Base-by-base conservation (phyloP, 2,797 vertebrate species). In the Momotus momota region DNA sequence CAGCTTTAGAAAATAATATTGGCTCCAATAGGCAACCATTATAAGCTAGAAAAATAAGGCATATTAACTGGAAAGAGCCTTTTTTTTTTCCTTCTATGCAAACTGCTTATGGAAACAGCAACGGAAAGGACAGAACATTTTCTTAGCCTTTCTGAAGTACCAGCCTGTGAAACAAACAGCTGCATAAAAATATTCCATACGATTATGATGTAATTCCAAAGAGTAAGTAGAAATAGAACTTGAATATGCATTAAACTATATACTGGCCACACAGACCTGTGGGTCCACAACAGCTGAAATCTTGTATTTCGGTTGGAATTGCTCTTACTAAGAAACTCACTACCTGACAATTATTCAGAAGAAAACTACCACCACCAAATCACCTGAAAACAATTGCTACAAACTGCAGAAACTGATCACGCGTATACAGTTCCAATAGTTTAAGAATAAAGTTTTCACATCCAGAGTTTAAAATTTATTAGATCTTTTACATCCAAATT, bases 401-500 rank as follows among this genome's bases (percentile, higher is more conserved):
- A 55, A 52, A 77, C n/a, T 79, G 29, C 49, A 85, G 61, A 95
- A 94, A 79, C 12, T 83, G 71, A 23, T 46, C 49, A 29, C 2
- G 31, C 19, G 40, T 54, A 69, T 80, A 81, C 38, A 54, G 58
- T 60, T 66, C 85, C 19, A 46, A 58, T 27, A 43, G 57, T 72
- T 95, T 65, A 94, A 90, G 22, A 93, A 82, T 78, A 75, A 89
- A 91, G 72, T 88, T 71, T n/a, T 54, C 93, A 75, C n/a, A 88
- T 58, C 29, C 69, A 89, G n/a, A 90, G 48, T 78, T 86, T 81
- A 95, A 96, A 91, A 93, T 60, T 33, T 0, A 57, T 89, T 85
- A 2, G 43, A 77, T 71, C 19, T 83, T 65, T 69, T 64, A 67
- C 10, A 74, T 89, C 62, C 31, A 71, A 72, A 81, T 67, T 57